Evolutionary conservation across 1,140 invertebrate species (phyloP), one percentile per base, ranked within the genome.

Genomic region (Hetaerina americana): DNA sequence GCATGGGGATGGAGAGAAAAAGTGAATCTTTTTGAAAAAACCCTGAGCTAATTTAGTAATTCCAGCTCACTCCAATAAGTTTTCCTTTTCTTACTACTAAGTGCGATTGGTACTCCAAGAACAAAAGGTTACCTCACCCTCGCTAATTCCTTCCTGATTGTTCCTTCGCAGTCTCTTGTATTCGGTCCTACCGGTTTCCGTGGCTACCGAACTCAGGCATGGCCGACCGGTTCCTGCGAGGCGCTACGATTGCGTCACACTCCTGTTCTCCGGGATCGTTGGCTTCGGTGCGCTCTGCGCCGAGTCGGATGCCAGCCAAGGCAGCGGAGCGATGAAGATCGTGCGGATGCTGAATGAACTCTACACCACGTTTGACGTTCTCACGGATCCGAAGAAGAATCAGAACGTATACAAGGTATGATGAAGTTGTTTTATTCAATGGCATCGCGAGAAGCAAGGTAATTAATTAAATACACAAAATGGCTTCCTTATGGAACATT

Each of bases 211-310:
- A 78, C 84, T 98, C 57, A 87, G 95, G 74, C 94, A 97, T 79
- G 87, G 92, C 71, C 86, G 94, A 73, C 93, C 94, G 18, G 92
- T 96, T 1, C 89, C 91, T 5, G 93, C 94, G 8, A 91, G 87
- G 78, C 87, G 90, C 69, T 96, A 93, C 78, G 92, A 94, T 77
- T 87, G 87, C 57, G 95, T 97, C 2, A 97, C 95, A 0, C 84
- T 98, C 0, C 85, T 97, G 68, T 97, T 97, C 84, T 95, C 93
- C 26, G 95, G 95, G 27, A 95, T 97, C 74, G 95, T 97, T 31
- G 94, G 94, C 29, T 97, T 97, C 78, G 89, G 91, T 5, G 87
- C 91, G 72, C 94, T 94, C 77, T 95, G 93, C 79, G 90, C 93
- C 1, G 85, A 87, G 49, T 91, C 92, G 0, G 93, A 95, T 80